Conservation (phyloP, 2,888 invertebrate genomes). For the Cephus sareptanus region DNA sequence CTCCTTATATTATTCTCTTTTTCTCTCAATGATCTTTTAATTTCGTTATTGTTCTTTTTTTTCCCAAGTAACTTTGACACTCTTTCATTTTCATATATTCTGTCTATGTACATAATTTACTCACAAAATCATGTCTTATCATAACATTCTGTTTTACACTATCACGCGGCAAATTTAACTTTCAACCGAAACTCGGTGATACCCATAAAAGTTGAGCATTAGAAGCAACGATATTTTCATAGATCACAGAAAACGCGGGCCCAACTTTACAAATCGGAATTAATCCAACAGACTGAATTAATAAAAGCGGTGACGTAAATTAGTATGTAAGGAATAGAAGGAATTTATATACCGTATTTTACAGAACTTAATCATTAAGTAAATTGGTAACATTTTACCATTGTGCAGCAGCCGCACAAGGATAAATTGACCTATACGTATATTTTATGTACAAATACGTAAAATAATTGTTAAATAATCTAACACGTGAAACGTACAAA, state of each 20-base stretch:
- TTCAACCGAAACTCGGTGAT: not conserved
- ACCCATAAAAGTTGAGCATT: not conserved
- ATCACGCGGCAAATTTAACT: not conserved
- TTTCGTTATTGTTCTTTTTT: not conserved
- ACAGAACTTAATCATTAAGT: not conserved
- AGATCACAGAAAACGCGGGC: not conserved
- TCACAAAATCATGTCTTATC: not conserved
- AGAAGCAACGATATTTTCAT: not conserved
- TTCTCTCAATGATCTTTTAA: not conserved
- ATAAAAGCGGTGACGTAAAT: not conserved
- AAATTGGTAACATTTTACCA: not conserved
- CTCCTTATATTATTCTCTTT: not conserved
- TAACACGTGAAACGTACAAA: not conserved
- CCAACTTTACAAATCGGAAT: not conserved
- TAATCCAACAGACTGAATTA: not conserved
- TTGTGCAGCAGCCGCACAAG: not conserved
- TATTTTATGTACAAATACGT: not conserved
- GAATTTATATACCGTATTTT: not conserved
- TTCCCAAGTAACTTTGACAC: not conserved
- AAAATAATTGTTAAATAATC: not conserved
- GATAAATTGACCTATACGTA: not conserved
- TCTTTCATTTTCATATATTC: not conserved
- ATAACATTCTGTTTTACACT: not conserved
- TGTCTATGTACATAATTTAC: not conserved
- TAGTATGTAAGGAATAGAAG: not conserved